Base-by-base conservation (phyloP, 2,113 vertebrate genomes). In the Indicator maculatus region DNA sequence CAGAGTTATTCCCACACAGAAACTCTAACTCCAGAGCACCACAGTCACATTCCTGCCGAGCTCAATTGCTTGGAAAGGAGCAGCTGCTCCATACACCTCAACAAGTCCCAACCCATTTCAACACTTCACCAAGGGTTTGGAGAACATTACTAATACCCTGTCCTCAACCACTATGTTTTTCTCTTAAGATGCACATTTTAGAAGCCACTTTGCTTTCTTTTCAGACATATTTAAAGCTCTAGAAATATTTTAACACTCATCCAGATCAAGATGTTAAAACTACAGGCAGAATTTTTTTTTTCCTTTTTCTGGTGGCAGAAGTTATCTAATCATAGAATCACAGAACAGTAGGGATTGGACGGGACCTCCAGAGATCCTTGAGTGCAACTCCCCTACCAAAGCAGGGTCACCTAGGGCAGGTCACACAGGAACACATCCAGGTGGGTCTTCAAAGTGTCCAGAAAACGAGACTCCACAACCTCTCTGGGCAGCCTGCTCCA, bases 21-120 rank as follows among this genome's bases (percentile, higher is more conserved):
- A 4, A 21, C 47, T 75, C 63, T 18, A 19, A 13, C 12, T 86
- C 50, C 24, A n/a, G 50, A 91, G 61, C 55, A 58, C 0, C 5
- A 36, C 21, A 70, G 28, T 10, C 64, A 80, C 78, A 33, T 47
- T 89, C 47, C 65, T 61, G 58, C 66, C 3, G 13, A 78, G 66
- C 38, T 72, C 78, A 50, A 53, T 52, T 65, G 4, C 83, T 52
- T 33, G 70, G 94, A 75, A 81, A 81, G 78, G 4, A 88, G 82
- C 74, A 95, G 95, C 89, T 88, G 91, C 80, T 87, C 11, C 0
- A 0, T 38, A 38, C 76, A 71, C 11, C 77, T 78, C 3, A 0
- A 70, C 93, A 91, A 92, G 87, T 65, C 93, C 81, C 4, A 50
- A 82, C 87, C 63, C 87, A 87, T 96, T 89, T 72, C 87, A 56